Base-by-base conservation (phyloP, 2,797 vertebrate genomes). In the Pempheris klunzingeri region DNA sequence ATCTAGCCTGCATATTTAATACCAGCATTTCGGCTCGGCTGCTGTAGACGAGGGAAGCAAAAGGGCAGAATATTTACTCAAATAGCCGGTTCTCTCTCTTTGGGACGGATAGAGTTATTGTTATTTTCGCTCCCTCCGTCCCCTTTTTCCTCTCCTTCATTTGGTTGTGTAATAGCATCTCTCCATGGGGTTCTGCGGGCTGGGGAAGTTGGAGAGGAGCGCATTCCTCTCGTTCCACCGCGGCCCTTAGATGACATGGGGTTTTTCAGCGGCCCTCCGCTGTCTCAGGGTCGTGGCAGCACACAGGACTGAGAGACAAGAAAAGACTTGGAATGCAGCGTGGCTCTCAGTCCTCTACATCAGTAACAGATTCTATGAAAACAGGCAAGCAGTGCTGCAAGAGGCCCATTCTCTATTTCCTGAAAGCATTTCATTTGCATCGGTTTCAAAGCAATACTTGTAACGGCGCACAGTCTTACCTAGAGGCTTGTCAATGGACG, bases 211-310 rank as follows among this genome's bases (percentile, higher is more conserved):
- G 36, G 85, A 90, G 81, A 80, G 74, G 65, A 88, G 72, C 57
- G 18, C 90, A 91, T 94, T 93, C 88, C 82, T 90, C 83, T 90
- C 82, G 54, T 89, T 92, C 86, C 87, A 76, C 75, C 63, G 15
- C 3, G 79, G 77, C 80, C 83, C 81, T 87, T 58, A 66, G 52
- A 86, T 84, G 72, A 86, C 86, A 88, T 81, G 47, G 53, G 59
- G 49, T 57, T 74, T 81, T 85, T 76, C 49, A 22, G 32, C 69
- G 34, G 77, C 80, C 70, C 60, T 77, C 55, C n/a, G 66, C 78
- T 38, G 69, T 91, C 78, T 55, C 83, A 52, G 77, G 75, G 74
- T 82, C 67, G 81, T 84, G 76, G 71, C 81, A 74, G 54, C 60
- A 44, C 64, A 62, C 36, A 34, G 73, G 12, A 55, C 67, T 7